These are phyloP conservation scores for Drosophila leontia DNA, from an alignment of 1,140 invertebrate genomes.

Conservation along the genomic window DNA sequence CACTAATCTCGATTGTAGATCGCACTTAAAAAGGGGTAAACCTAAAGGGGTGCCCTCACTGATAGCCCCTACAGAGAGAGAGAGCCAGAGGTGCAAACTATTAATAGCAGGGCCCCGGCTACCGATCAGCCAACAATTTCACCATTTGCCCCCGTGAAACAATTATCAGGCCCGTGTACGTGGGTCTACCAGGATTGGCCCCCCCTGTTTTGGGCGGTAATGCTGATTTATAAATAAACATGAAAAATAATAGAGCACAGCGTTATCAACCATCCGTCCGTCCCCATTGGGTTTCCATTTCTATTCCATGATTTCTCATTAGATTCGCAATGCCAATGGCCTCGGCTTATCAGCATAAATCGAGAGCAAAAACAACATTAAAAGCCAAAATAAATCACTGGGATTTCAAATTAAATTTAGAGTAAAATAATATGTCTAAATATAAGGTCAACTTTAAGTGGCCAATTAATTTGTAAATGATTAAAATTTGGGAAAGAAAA, in stretches of 20 bases:
- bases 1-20: background rate
- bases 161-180: conserved; percentile 5
- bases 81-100: conserved; percentile 8
- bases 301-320: conserved; percentile 23
- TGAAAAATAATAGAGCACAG: background rate
- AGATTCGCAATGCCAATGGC: conserved; percentile 45
- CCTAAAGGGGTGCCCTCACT: background rate
- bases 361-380: conserved; percentile 3
- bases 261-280: conserved; percentile 21
- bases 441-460: background rate
- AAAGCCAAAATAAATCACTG: background rate
- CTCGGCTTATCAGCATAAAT: conserved; percentile 19
- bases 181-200: conserved; percentile 10
- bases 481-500: background rate
- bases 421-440: background rate
- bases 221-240: conserved; percentile 9
- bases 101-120: background rate
- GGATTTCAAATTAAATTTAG: background rate
- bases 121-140: background rate
- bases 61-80: background rate
- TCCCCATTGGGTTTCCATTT: conserved; percentile 9
- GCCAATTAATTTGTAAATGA: background rate
- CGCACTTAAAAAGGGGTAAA: background rate
- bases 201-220: background rate
- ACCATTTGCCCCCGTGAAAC: background rate